phyloP scores from a whole-genome alignment of 2,797 vertebrate genomes.

The Syncerus caffer region DNA sequence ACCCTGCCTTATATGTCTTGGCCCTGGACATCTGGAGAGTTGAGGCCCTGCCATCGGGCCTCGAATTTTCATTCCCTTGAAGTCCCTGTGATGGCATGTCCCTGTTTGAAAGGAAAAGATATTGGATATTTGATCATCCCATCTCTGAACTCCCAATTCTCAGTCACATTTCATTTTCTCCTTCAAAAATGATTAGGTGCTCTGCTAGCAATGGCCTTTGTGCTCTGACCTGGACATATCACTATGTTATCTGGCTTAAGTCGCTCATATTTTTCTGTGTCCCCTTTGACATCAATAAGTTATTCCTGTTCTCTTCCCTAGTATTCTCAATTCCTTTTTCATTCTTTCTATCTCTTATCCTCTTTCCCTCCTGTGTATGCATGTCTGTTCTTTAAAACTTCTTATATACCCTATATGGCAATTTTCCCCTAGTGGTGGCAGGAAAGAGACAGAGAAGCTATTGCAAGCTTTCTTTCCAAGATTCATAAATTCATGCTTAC shows the following conservation, averaged over 20 bases:
- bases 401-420: background rate
- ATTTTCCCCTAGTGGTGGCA: background rate
- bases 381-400: background rate
- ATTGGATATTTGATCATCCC: conserved; percentile 11
- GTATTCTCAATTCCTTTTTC: background rate
- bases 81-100: background rate
- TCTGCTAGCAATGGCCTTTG: background rate
- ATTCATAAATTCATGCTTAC: conserved; percentile 58
- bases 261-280: background rate
- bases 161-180: conserved; percentile 60
- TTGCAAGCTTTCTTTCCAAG: conserved; percentile 44
- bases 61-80: conserved; percentile 43
- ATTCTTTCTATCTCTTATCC: background rate
- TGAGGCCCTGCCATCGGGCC: conserved; percentile 32
- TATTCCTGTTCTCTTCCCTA: background rate
- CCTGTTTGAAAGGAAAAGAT: conserved; percentile 26
- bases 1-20: conserved; percentile 57
- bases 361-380: background rate
- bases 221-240: conserved; percentile 37
- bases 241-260: conserved; percentile 27
- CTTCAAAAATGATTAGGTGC: conserved; percentile 49
- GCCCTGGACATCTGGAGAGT: conserved; percentile 60
- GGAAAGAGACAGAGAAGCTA: conserved; percentile 38
- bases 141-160: conserved; percentile 19
- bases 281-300: conserved; percentile 37